Evolutionary conservation across 2,888 invertebrate species (phyloP).

Genomic region (Diaperis boleti): DNA sequence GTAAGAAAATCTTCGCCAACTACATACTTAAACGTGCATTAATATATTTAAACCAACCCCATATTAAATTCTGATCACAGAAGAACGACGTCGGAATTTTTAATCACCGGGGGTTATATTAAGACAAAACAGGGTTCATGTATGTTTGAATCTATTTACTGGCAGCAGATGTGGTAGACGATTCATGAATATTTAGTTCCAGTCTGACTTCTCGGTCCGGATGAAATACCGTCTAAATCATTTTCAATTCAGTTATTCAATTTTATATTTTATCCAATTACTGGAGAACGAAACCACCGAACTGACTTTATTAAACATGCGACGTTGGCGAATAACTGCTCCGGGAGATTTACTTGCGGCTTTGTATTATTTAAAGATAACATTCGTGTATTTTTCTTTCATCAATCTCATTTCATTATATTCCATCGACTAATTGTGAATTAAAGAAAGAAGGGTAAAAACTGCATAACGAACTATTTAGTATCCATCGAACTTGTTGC

Average conservation of each 20-base stretch:
- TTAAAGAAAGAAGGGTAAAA: no score
- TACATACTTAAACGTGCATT: not conserved
- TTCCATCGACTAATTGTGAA: no score
- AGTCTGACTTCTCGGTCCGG: constrained; percentile 14
- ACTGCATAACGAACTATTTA: no score
- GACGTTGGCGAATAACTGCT: constrained; percentile 9
- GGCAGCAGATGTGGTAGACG: constrained; percentile 26
- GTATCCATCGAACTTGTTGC: no score
- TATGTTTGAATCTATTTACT: constrained; percentile 13
- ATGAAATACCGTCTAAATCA: constrained; percentile 24
- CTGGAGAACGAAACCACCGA: constrained; percentile 19
- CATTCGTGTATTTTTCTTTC: constrained; percentile 14
- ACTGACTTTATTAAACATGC: constrained; percentile 27
- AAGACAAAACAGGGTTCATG: constrained; percentile 5
- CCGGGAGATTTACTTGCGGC: constrained; percentile 19
- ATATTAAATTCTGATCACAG: constrained; percentile 22
- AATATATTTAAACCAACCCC: not conserved
- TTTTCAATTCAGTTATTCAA: constrained; percentile 34
- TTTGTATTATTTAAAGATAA: constrained; percentile 27
- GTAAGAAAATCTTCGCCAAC: not conserved
- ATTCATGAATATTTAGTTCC: constrained; percentile 28
- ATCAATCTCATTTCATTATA: no score
- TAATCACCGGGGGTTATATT: not conserved
- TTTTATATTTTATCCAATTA: constrained; percentile 32
- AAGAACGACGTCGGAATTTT: constrained; percentile 15